Evolutionary conservation across 2,113 vertebrate genomes (phyloP).

Genomic region (Spheniscus mendiculus): DNA sequence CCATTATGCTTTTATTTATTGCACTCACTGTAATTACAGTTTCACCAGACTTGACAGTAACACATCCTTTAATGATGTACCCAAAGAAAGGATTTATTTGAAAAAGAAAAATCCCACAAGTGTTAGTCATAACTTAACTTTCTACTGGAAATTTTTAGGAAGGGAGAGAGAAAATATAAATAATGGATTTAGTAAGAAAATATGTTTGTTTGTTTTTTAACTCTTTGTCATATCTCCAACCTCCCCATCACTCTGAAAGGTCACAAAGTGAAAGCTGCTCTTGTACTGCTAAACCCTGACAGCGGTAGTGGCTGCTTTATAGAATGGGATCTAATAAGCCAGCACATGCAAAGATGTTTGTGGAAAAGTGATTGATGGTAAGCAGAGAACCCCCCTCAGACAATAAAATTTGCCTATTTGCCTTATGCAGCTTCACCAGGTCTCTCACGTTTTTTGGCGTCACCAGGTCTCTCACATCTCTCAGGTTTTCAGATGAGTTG

Average conservation of each 20-base stretch:
- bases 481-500: not conserved
- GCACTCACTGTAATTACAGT: constrained; percentile 54
- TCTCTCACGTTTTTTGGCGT: not conserved
- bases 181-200: not conserved
- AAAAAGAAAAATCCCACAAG: not conserved
- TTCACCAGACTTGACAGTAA: constrained; percentile 38
- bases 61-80: constrained; percentile 25
- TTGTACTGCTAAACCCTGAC: not conserved
- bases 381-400: not conserved
- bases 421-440: not conserved
- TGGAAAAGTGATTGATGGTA: not conserved
- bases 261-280: not conserved
- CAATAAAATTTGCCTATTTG: not conserved
- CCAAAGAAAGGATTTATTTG: constrained; percentile 18
- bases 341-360: not conserved
- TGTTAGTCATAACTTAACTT: constrained; percentile 8
- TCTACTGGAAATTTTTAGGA: constrained; percentile 8
- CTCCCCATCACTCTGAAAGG: not conserved
- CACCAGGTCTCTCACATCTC: not conserved
- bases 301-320: not conserved
- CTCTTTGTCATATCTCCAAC: not conserved
- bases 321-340: not conserved
- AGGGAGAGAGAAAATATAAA: not conserved
- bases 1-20: constrained; percentile 60
- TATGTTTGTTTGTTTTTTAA: not conserved